Percentiles rank a stretch among this genome's conserved stretches.
Evolutionary conservation across 2,888 invertebrate genomes (phyloP).

Genomic region (Willowsia nigromaculata): DNA sequence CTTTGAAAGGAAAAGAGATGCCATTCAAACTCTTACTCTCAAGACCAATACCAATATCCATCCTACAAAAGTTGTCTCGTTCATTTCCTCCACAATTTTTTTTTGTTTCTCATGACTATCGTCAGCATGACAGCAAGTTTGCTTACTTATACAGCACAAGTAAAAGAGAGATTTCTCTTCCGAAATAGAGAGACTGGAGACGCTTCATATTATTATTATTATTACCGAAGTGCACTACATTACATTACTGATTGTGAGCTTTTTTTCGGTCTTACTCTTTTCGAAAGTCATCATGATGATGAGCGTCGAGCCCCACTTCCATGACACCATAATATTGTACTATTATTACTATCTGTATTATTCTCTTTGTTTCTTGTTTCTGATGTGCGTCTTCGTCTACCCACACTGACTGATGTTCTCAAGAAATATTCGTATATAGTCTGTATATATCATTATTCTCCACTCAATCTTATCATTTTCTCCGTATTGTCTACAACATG

Average conservation of each 20-base stretch:
- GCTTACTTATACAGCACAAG: not conserved
- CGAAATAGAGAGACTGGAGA: not conserved
- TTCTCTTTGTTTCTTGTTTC: not conserved
- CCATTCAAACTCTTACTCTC: not conserved
- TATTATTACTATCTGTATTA: not conserved
- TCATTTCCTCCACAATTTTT: conserved; percentile 37
- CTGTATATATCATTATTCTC: conserved; percentile 40
- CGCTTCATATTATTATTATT: not conserved
- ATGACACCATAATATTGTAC: not conserved
- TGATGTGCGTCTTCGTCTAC: not conserved
- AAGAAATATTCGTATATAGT: not conserved
- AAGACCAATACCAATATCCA: conserved; percentile 52
- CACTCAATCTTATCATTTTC: conserved; percentile 38
- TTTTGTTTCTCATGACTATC: conserved; percentile 41
- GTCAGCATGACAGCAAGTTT: conserved; percentile 13
- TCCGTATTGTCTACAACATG: not conserved
- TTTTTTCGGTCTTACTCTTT: not conserved
- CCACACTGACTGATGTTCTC: not conserved
- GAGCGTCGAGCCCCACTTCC: conserved; percentile 7
- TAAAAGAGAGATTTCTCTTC: not conserved
- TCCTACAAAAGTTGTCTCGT: conserved; percentile 17
- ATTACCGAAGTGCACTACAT: not conserved
- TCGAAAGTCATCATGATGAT: conserved; percentile 4
- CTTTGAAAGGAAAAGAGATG: not conserved
- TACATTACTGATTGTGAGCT: not conserved